Base-by-base conservation (phyloP, 2,797 vertebrate genomes). In the Danio aesculapii region DNA sequence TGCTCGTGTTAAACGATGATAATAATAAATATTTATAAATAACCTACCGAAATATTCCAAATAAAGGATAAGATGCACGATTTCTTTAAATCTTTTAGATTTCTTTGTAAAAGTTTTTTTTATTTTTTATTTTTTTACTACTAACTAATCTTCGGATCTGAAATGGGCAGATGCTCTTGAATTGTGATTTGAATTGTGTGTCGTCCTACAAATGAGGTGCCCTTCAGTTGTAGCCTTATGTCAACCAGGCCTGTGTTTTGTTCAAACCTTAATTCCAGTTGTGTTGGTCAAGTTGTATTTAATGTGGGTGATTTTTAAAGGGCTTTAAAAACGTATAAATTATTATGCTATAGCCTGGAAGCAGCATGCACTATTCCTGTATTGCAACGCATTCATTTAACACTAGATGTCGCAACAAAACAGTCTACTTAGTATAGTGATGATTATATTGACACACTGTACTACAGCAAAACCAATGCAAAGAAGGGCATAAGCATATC, bases 321-420 rank as follows among this genome's bases (percentile, higher is more conserved):
- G 39, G n/a, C 16, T 53, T 13, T 30, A 53, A 11, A 53, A 11
- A 13, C 5, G 11, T 53, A 30, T 30, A 30, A 30, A 30, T 30
- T 30, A 30, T 30, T 30, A 30, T 30, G 30, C 30, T 30, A 30
- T 5, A 4, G 50, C 7, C 47, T 49, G 7, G 5, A 4, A 21
- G 8, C 39, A 6, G 11, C 9, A 2, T 12, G 13, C 4, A 49
- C 30, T n/a, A 44, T 50, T 47, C 10, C 13, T 12, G 47, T 44
- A 46, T 52, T 44, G 77, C 67, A 71, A 47, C 2, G 46, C 58
- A 16, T 55, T 14, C 39, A 10, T 39, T 8, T 41, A 64, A 57
- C 85, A 73, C 83, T 84, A 84, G 83, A 69, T 79, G 85, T 57
- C 75, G 77, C 6, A 41, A 83, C 8, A 75, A 79, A 30, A 30